A percentile compares a stretch with the other conserved stretches of the same genome.
phyloP scores from a whole-genome alignment of 2,797 vertebrate species.

The Steatocranus sp. region DNA sequence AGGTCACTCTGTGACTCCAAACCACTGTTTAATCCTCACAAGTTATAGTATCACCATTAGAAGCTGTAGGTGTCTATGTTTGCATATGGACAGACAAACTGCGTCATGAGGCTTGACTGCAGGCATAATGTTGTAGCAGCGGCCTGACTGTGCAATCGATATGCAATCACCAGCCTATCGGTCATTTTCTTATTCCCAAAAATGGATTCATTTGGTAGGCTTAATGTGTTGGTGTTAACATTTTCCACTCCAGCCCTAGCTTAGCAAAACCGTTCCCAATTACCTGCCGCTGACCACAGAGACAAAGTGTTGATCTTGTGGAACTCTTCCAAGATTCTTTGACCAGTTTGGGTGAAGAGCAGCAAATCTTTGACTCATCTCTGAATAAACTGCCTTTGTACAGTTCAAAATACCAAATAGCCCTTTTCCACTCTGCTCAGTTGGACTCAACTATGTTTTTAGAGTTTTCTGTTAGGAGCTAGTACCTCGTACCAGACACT shows the following conservation, averaged over 20 bases:
- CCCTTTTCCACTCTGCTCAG: not conserved
- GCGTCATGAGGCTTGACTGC: not conserved
- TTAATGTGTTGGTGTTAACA: not conserved
- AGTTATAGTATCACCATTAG: not conserved
- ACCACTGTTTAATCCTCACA: not conserved
- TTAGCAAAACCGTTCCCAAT: not conserved
- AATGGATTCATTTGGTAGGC: not conserved
- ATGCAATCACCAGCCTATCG: constrained; percentile 22
- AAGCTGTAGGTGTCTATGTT: not conserved
- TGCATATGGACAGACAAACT: not conserved
- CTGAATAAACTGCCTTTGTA: not conserved
- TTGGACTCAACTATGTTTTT: not conserved
- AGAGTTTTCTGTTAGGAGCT: not conserved
- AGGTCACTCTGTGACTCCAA: not conserved
- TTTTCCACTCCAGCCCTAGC: not conserved
- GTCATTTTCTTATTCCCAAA: not conserved
- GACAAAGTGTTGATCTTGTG: not conserved
- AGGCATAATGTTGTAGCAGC: not conserved
- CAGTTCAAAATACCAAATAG: not conserved
- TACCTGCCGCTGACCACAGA: not conserved
- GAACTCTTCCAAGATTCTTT: not conserved
- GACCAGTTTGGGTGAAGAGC: not conserved
- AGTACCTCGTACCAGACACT: not conserved
- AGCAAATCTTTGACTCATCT: not conserved
- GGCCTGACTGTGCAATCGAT: constrained; percentile 31